A percentile compares a stretch with the other conserved stretches of the same genome.
These are phyloP conservation scores for Drosophila prolongata DNA, from an alignment of 2,888 invertebrate genomes.

Conservation along the genomic window DNA sequence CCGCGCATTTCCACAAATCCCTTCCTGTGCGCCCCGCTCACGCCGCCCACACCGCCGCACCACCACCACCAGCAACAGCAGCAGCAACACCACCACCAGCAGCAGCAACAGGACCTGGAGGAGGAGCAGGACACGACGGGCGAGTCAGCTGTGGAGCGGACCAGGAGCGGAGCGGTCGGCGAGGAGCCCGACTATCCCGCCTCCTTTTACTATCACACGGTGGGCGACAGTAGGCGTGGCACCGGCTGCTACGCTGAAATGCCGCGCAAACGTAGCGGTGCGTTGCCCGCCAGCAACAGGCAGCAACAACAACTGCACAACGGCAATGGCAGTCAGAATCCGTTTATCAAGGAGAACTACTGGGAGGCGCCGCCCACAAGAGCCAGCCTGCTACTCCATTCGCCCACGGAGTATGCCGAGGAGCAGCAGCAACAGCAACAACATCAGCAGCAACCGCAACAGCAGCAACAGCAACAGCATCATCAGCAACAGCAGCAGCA, in stretches of 20 bases:
- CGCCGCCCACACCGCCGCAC: conserved; percentile 56
- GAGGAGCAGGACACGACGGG: background rate
- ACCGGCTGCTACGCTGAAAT: conserved; percentile 67
- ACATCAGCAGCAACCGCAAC: conserved; percentile 45
- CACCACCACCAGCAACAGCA: conserved; percentile 13
- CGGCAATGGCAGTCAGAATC: conserved; percentile 75
- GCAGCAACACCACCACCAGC: conserved; percentile 2
- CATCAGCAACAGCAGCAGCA: conserved; percentile 53
- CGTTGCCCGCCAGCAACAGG: conserved; percentile 50
- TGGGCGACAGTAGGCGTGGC: conserved; percentile 51
- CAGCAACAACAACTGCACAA: conserved; percentile 55
- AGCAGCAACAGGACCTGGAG: conserved; percentile 4
- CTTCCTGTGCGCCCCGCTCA: conserved; percentile 78
- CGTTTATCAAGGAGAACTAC: conserved; percentile 82
- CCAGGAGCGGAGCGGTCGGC: conserved; percentile 46
- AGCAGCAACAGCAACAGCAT: conserved; percentile 47
- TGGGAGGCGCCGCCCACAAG: conserved; percentile 79
- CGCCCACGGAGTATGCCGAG: conserved; percentile 71
- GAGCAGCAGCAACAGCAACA: conserved; percentile 67
- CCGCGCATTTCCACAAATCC: conserved; percentile 84
- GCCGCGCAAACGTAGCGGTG: conserved; percentile 81
- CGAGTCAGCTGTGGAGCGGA: conserved; percentile 33
- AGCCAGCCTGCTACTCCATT: conserved; percentile 81
- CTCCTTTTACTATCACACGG: conserved; percentile 78
- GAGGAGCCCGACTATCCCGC: conserved; percentile 72